Base-by-base conservation (phyloP, 2,113 vertebrate genomes). In the Eidolon helvum region DNA sequence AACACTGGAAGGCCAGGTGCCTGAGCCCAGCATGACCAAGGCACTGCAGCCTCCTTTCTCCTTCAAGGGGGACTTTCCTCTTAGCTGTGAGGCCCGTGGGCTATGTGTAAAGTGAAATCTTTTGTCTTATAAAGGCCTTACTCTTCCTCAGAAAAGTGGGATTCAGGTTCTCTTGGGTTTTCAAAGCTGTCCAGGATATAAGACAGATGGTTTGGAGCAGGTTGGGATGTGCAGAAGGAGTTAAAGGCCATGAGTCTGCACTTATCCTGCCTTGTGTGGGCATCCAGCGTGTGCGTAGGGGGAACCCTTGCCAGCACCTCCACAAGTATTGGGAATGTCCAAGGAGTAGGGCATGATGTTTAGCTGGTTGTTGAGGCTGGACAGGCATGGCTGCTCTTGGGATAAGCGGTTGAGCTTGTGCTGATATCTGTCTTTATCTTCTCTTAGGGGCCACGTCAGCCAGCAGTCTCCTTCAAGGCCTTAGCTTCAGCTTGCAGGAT, bases 401-500 rank as follows among this genome's bases (percentile, higher is more conserved):
- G 22, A 40, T 40, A 43, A 40, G 21, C 15, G 65, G 38, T 19
- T 40, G 55, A 63, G 57, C n/a, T 40, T 68, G 1, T 74, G n/a
- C 53, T 90, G 40, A 89, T 33, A 3, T 19, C 21, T 78, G 3
- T 53, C 10, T 0, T 79, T 79, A 1, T 74, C 63, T 16, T 94
- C 72, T 91, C 57, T n/a, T 71, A 99, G 99, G 98, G 61, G 96
- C 99, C n/a, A 97, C 99, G 26, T 99, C 99, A 87, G 99, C 99
- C 98, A 99, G 99, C 98, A 99, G 99, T 99, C 99, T 99, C 82
- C 99, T 99, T 9, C 99, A 99, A 96, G 99, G 99, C 38, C 98
- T 99, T 98, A 99, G 99, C 98, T 99, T 99, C 99, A 99, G 99
- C 97, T 99, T 99, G 86, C 99, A 99, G 98, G 99, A 99, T 97